Percentiles rank a stretch among this genome's conserved stretches.
These are phyloP conservation scores for Cossypha niveicapilla DNA, from an alignment of 2,797 vertebrate genomes.

Conservation along the genomic window DNA sequence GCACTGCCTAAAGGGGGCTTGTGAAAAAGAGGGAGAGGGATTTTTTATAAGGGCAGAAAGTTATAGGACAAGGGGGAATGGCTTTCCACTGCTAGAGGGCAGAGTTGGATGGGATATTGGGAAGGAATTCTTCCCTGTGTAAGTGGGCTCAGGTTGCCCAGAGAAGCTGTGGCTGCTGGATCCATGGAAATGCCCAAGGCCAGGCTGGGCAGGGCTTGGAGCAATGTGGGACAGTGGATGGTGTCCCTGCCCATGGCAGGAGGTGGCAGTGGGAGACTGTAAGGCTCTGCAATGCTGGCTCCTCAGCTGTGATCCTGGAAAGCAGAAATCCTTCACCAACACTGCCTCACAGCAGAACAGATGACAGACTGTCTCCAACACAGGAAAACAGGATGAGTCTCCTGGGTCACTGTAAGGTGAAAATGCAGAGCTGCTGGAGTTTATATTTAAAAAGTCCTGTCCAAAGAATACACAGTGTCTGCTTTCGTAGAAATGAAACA, in stretches of 20 bases:
- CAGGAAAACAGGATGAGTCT: background rate
- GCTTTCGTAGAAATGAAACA: background rate
- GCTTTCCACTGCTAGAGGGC: background rate
- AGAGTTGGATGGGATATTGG: background rate
- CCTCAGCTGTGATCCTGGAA: background rate
- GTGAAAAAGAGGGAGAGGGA: background rate
- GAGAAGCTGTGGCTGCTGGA: background rate
- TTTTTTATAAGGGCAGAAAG: background rate
- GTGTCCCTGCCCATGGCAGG: background rate
- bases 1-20: background rate
- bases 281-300: background rate
- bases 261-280: background rate
- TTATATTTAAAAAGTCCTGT: background rate
- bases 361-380: background rate
- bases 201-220: rapidly evolving
- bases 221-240: rapidly evolving
- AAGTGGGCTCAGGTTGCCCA: background rate
- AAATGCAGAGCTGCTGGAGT: background rate
- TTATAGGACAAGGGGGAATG: background rate
- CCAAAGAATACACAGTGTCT: background rate
- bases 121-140: background rate
- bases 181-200: background rate
- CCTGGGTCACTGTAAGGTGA: background rate
- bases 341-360: background rate
- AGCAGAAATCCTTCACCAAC: background rate